Base-by-base conservation (phyloP, 2,888 invertebrate genomes). In the Pterostichus niger region DNA sequence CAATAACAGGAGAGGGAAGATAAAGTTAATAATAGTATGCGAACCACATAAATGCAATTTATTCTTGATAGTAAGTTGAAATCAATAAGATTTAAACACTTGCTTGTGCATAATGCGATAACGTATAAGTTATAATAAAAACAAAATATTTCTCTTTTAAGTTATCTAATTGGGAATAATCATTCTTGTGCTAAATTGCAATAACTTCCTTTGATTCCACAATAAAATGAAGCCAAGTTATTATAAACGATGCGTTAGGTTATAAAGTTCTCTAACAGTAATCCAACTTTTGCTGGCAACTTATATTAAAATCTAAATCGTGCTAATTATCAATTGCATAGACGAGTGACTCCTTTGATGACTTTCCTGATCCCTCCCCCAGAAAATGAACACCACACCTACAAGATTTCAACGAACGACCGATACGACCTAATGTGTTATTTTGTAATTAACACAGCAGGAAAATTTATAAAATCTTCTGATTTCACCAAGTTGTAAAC, bases 321-420 rank as follows among this genome's bases (percentile, higher is more conserved):
- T 46, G 59, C 33, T 82, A 82, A 82, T 82, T 82, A 82, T 75
- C 82, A 75, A 82, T 82, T 49, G 75, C 82, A 75, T 82, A 75
- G 75, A 13, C 40, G 17, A 59, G 7, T 78, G 78, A 24, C 15
- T 24, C 31, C 78, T 78, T 78, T 78, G 78, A 78, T 35, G 17
- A 6, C 52, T 75, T 52, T 11, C 31, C 64, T 64, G 64, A 33
- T 64, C 1, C 10, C 24, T 59, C 10, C 4, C 40, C 40, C 40
- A 33, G 33, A 64, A 64, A 64, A 64, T 13, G 64, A 64, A 5
- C 40, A 11, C 2, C 64, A 24, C 59, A 17, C 59, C 59, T 59
- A 59, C 59, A 59, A 59, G 10, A 59, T 59, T 17, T 6, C 17
- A 9, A 31, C 17, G 3, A 3, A 5, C 40, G 40, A 40, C 40